Evolutionary conservation across 2,888 invertebrate species (phyloP), one percentile per base, ranked within the genome.

Genomic region (Slavum lentiscoides): DNA sequence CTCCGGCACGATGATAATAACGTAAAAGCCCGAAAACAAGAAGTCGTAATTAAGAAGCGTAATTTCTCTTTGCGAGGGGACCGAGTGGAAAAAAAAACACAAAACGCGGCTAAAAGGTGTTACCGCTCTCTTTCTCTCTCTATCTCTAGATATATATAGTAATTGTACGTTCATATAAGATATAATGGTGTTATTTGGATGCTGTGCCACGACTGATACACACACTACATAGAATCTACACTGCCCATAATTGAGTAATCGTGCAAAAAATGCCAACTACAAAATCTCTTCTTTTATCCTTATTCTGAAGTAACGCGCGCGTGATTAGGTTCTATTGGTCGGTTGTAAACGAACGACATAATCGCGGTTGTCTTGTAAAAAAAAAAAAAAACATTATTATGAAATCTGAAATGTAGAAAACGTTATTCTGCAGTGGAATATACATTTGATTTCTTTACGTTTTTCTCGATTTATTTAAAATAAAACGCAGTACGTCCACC

Each of bases 231-330:
- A 30, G 30, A 30, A 4, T 30, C 30, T 30, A 4, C 30, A 4
- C 30, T 55, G 0, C 66, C 21, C 39, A 11, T 75, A 75, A 75
- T 75, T 43, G 75, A 59, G 67, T 58, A 59, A 43, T 67, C 75
- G 75, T 75, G 75, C 75, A 58, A 67, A 75, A 75, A 75, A 75
- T 75, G 19, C 75, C 43, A 59, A 75, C 19, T 75, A 67, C 39
- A 23, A 58, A 70, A 58, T 58, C 37, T 55, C 23, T 61, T 11
- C 30, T 37, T 15, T 21, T 70, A 55, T 37, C 19, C 3, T 55
- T 5, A 19, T 55, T 55, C 55, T 55, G 55, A 55, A 55, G 19
- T 55, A 4, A 19, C 55, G 55, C 19, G 55, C 19, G 19, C 11
- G 68, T 43, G 59, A 59, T 30, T 30, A 30, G 30, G 58, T 7